Evolutionary conservation across 2,113 vertebrate species (phyloP).

Genomic region (Cathartes aura): DNA sequence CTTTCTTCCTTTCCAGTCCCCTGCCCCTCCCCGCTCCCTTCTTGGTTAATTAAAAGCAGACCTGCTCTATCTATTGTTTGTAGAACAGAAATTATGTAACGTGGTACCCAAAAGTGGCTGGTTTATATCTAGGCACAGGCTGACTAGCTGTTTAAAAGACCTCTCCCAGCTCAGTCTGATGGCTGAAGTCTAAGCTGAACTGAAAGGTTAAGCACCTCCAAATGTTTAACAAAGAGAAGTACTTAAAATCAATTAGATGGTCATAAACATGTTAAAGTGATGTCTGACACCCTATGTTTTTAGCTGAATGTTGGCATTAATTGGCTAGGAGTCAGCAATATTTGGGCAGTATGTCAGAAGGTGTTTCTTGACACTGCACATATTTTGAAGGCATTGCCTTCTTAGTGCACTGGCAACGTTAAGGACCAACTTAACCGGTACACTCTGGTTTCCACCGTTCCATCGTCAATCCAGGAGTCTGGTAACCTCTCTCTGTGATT

Average conservation of each 20-base stretch:
- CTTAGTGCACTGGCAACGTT: fast-evolving
- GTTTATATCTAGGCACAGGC: neutral
- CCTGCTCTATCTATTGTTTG: neutral
- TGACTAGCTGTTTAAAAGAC: neutral
- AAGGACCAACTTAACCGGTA: neutral
- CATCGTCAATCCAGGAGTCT: neutral
- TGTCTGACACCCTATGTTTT: neutral
- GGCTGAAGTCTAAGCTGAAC: neutral
- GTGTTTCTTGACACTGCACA: neutral
- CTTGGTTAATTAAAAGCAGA: conserved; percentile 60
- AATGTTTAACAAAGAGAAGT: conserved; percentile 49
- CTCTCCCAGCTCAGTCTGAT: neutral
- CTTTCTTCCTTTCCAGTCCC: neutral
- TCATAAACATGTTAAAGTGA: conserved; percentile 1
- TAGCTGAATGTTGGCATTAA: neutral
- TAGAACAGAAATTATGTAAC: neutral
- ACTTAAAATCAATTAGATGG: conserved; percentile 17
- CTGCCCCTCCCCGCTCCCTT: neutral
- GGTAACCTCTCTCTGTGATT: neutral
- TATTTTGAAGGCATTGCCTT: neutral
- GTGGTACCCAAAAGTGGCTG: neutral
- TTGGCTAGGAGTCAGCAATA: neutral
- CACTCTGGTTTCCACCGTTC: neutral
- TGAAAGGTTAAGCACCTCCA: conserved; percentile 5
- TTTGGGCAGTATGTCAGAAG: neutral